Conservation (phyloP, 2,797 vertebrate species). For the Catostomus latipinnis region DNA sequence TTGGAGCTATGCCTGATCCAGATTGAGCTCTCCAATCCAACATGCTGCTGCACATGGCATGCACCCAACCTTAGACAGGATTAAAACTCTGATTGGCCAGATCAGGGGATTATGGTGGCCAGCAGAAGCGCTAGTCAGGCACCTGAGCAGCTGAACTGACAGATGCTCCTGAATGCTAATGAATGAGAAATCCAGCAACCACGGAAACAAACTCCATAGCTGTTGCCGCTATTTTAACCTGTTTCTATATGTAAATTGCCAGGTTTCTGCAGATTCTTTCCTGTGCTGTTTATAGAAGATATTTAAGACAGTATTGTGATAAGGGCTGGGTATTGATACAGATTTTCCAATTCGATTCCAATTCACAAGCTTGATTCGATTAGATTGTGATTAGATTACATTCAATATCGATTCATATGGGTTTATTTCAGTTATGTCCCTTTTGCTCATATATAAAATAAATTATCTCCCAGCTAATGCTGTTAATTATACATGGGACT, state of each 20-base stretch:
- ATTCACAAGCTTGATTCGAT: too few species aligned
- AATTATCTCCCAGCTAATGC: too few species aligned
- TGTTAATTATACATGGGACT: too few species aligned
- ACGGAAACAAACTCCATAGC: slow-evolving; percentile 19
- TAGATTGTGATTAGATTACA: too few species aligned
- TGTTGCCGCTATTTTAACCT: background rate
- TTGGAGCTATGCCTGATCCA: slow-evolving; percentile 21
- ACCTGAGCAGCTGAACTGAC: slow-evolving; percentile 28
- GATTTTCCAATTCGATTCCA: too few species aligned
- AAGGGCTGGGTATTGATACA: too few species aligned
- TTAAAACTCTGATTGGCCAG: slow-evolving; percentile 36
- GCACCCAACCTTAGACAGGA: slow-evolving; percentile 26
- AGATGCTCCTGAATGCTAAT: slow-evolving; percentile 49
- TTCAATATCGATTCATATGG: too few species aligned
- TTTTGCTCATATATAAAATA: too few species aligned
- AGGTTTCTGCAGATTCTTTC: too few species aligned
- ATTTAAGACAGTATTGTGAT: too few species aligned
- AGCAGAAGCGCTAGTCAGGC: background rate
- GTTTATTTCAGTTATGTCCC: too few species aligned
- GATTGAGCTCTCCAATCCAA: slow-evolving; percentile 10
- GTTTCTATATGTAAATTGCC: background rate
- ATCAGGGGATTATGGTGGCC: slow-evolving; percentile 42
- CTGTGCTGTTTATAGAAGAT: background rate
- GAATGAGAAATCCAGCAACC: slow-evolving; percentile 27
- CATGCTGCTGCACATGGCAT: background rate